phyloP scores from a whole-genome alignment of 2,797 vertebrate genomes.

The Sus cebifrons region DNA sequence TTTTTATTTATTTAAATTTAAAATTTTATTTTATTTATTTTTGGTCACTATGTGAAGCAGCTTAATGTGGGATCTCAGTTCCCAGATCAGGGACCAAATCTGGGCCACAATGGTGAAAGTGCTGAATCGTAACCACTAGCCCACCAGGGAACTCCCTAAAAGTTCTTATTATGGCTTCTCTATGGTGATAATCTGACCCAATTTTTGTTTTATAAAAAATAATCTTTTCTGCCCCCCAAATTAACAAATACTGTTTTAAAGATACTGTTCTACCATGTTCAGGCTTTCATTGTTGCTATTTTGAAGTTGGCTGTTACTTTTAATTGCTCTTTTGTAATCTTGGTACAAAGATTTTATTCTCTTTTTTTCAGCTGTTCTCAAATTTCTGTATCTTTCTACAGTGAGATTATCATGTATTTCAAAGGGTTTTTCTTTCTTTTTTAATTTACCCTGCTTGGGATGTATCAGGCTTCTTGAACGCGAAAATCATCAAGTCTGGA shows the following conservation, averaged over 20 bases:
- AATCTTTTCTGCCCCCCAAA: not conserved
- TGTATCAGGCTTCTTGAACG: not conserved
- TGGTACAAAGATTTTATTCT: no score
- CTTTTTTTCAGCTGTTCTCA: not conserved
- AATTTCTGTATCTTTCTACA: not conserved
- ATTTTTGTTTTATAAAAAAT: not conserved
- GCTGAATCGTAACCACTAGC: no score
- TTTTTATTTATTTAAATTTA: no score
- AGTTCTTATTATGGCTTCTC: slow-evolving; percentile 16
- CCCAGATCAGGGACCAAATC: no score
- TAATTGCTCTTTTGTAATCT: not conserved
- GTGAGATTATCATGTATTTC: not conserved
- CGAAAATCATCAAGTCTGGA: not conserved
- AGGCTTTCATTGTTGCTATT: not conserved
- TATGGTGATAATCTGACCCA: not conserved
- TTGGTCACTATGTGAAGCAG: no score
- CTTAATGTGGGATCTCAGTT: no score
- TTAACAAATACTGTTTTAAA: not conserved
- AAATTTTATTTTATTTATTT: no score
- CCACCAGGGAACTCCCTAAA: not conserved
- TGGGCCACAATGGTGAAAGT: no score
- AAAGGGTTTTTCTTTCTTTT: slow-evolving; percentile 13
- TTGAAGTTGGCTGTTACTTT: not conserved
- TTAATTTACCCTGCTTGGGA: not conserved
- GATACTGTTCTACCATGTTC: not conserved